Evolutionary conservation across 2,888 invertebrate species (phyloP), one percentile per base, ranked within the genome.

Genomic region (Acleris sparsana): DNA sequence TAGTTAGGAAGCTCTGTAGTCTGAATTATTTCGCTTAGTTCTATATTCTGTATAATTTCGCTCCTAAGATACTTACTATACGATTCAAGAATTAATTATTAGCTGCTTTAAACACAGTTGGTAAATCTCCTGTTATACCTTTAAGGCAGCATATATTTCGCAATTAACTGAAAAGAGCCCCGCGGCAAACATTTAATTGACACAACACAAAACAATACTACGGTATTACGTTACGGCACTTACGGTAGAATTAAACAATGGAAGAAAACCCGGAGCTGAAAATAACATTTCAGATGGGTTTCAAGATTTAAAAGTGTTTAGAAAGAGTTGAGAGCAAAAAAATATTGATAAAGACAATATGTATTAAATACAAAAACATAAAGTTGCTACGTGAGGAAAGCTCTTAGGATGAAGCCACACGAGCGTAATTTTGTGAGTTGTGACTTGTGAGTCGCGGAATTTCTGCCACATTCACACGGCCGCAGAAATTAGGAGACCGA

Each of bases 1-100:
- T 53, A 61, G 52, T 63, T 39, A 16, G 18, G 43, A 39, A 61
- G 66, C 46, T 53, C 33, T 46, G 33, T 33, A 57, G 57, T 62
- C 61, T 66, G 46, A 57, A 66, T 62, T 62, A 66, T 43, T 62
- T 62, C 11, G 33, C 33, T 51, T 13, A 46, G 52, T 62, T 62
- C 46, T 46, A n/a, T 46, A 46, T 46, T n/a, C 46, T 39, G 39
- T 39, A 46, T 17, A 46, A 46, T 46, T 46, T 17, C 7, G 46
- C 46, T 39, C 39, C 1, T 33, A 13, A 33, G 33, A 33, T 33
- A 11, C 33, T 33, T 33, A 11, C 11, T 33, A n/a, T n/a, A 33
- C 33, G 11, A 33, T 33, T 33, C 33, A 11, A 33, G 33, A 33
- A 33, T 3, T 11, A 11, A 33, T 33, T 33, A 33, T 33, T 33